Evolutionary conservation across 2,113 vertebrate genomes (phyloP).

Genomic region (Antidorcas marsupialis): DNA sequence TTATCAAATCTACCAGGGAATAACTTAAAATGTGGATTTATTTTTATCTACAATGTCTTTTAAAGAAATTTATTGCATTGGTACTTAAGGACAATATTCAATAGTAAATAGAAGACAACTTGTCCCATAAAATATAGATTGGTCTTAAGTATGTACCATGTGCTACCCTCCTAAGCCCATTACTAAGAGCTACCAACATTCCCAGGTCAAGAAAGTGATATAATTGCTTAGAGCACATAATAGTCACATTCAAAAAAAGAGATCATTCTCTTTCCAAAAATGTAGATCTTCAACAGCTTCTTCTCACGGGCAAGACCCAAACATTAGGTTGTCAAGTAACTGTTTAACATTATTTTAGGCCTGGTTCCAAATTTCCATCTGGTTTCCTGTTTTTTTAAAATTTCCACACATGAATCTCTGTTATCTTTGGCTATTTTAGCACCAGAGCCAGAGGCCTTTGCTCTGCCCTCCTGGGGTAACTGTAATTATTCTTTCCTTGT

Average conservation of each 20-base stretch:
- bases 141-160: not conserved
- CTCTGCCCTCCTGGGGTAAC: not conserved
- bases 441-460: not conserved
- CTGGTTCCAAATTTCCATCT: not conserved
- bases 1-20: not conserved
- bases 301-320: not conserved
- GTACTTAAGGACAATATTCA: not conserved
- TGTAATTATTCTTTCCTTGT: not conserved
- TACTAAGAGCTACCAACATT: not conserved
- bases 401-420: not conserved
- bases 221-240: not conserved
- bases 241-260: not conserved
- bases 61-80: not conserved
- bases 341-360: not conserved
- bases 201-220: not conserved
- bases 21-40: not conserved
- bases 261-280: not conserved
- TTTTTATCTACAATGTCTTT: slow-evolving; percentile 10
- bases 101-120: slow-evolving; percentile 12
- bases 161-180: not conserved
- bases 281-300: not conserved
- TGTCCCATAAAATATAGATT: not conserved
- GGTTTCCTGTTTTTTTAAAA: not conserved
- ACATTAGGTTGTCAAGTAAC: not conserved
- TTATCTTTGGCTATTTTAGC: not conserved